Conservation (phyloP, 2,797 vertebrate genomes). For the Babyrousa celebensis region DNA sequence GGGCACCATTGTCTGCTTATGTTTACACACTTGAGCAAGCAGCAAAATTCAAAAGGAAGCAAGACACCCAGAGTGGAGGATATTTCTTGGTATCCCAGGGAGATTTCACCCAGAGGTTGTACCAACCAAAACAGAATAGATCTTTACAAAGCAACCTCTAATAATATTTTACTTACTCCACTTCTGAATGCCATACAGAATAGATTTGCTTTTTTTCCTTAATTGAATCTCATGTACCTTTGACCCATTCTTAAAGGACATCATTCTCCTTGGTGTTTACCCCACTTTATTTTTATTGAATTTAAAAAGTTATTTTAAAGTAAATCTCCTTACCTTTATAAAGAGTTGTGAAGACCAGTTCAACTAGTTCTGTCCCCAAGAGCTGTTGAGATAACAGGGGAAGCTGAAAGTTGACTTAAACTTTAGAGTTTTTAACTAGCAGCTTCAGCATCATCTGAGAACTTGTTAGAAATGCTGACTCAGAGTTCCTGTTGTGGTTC, state of each 20-base stretch:
- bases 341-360: constrained; percentile 55
- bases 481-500: no score
- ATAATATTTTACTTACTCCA: constrained; percentile 76
- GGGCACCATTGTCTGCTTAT: constrained; percentile 17
- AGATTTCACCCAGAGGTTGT: constrained; percentile 64
- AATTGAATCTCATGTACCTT: constrained; percentile 65
- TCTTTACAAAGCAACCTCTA: constrained; percentile 51
- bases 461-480: constrained; percentile 45
- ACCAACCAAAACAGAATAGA: constrained; percentile 64
- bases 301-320: constrained; percentile 45
- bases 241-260: constrained; percentile 65
- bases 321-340: constrained; percentile 65
- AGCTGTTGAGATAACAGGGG: neutral
- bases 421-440: constrained; percentile 38
- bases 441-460: neutral
- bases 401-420: constrained; percentile 51
- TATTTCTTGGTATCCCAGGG: constrained; percentile 61
- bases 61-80: constrained; percentile 49
- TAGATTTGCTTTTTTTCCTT: constrained; percentile 63
- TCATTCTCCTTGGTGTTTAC: constrained; percentile 67
- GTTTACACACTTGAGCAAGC: constrained; percentile 66
- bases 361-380: neutral
- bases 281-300: constrained; percentile 48
- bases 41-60: constrained; percentile 61
- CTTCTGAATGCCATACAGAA: constrained; percentile 61